phyloP scores from a whole-genome alignment of 2,888 invertebrate species.

The Temnothorax ravouxi region DNA sequence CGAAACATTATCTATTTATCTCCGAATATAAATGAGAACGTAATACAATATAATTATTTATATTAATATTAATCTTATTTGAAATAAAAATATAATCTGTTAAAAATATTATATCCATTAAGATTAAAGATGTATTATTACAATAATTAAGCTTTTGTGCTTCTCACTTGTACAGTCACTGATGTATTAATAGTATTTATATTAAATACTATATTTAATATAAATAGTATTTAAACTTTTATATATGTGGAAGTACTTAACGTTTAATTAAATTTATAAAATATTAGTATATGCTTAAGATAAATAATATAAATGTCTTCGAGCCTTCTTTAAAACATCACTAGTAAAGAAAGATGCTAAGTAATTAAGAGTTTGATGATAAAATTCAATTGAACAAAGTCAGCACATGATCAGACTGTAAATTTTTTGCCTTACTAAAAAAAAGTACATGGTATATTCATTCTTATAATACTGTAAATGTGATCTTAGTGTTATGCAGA shows the following conservation, averaged over 20 bases:
- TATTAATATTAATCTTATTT: conserved; percentile 35
- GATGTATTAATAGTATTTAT: conserved; percentile 44
- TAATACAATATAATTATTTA: conserved; percentile 44
- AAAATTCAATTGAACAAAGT: conserved; percentile 71
- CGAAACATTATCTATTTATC: conserved; percentile 9
- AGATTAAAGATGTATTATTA: conserved; percentile 33
- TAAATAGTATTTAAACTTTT: conserved; percentile 36
- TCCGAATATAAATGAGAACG: conserved; percentile 20
- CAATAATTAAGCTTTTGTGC: conserved; percentile 54
- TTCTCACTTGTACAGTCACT: conserved; percentile 63
- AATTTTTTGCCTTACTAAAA: conserved; percentile 70
- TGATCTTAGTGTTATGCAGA: conserved; percentile 63
- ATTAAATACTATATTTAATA: neutral
- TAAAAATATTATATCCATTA: conserved; percentile 30
- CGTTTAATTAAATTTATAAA: conserved; percentile 69
- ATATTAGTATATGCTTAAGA: conserved; percentile 66
- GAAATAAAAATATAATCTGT: conserved; percentile 6
- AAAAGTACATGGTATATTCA: conserved; percentile 67
- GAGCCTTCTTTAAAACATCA: conserved; percentile 58
- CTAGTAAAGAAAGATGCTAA: conserved; percentile 69
- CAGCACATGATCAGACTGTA: conserved; percentile 61
- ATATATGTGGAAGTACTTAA: conserved; percentile 33
- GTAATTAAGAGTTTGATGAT: conserved; percentile 62
- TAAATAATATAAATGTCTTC: conserved; percentile 74
- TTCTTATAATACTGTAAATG: conserved; percentile 76